Conservation (phyloP, 2,797 vertebrate genomes). For the Crocodylus rhombifer region DNA sequence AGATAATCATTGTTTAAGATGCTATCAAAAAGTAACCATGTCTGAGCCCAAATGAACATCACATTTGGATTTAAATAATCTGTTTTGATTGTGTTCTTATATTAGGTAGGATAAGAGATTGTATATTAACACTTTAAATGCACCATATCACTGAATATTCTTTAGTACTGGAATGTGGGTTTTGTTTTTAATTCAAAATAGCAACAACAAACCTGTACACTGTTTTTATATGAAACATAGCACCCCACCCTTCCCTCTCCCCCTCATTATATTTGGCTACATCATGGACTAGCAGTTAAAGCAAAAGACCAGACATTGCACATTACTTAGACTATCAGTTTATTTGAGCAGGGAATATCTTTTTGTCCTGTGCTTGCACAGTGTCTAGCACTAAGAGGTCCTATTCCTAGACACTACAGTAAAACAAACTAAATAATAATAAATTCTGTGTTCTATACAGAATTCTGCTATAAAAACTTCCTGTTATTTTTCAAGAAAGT, state of each 20-base stretch:
- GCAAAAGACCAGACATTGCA: background rate
- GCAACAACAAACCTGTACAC: background rate
- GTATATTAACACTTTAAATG: background rate
- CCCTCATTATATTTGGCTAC: background rate
- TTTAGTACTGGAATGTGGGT: background rate
- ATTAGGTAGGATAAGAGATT: background rate
- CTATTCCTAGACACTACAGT: background rate
- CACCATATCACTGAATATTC: background rate
- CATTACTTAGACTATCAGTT: background rate
- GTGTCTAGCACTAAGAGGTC: background rate
- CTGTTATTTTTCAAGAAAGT: background rate
- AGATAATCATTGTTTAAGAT: background rate
- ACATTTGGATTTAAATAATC: background rate
- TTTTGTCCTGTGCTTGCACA: background rate
- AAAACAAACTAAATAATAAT: conserved; percentile 15
- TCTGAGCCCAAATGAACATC: background rate
- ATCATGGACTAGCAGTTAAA: background rate
- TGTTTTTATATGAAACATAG: no score
- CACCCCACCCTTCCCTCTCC: no score
- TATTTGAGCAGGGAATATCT: background rate
- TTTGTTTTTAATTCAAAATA: background rate
- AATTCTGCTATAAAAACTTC: background rate
- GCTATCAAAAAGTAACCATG: background rate
- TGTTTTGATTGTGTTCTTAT: background rate
- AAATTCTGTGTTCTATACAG: background rate